Base-by-base conservation (phyloP, 2,797 vertebrate genomes). In the Sebastolobus altivelis region DNA sequence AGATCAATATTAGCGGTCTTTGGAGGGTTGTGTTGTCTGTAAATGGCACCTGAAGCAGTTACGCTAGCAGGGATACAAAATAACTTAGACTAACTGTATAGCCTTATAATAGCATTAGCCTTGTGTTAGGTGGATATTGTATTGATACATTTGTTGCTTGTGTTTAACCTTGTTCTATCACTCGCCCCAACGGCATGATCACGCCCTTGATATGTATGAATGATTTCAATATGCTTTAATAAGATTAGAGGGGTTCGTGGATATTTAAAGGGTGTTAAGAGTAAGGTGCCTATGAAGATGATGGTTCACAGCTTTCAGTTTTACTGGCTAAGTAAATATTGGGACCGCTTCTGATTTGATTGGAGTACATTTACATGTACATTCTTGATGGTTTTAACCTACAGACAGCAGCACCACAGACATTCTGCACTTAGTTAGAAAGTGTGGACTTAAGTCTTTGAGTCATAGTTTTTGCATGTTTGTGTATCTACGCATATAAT, bases 1-100 rank as follows among this genome's bases (percentile, higher is more conserved):
- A 29, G 76, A 87, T 87, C 81, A 65, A 83, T 84, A 65, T n/a
- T 18, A 46, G 29, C 46, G 2, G 46, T 74, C 79, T 86, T 65
- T 82, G 72, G 71, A 83, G 73, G 75, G 38, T 37, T 61, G 11
- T 29, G 59, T 13, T 56, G 20, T 65, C 55, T 80, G 58, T 65
- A 81, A 63, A 79, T 9, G 1, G 65, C 81, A 79, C 6, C 67
- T 76, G 72, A 56, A 83, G 67, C 72, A 31, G 52, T 65, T 40
- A n/a, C 25, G 40, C 27, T 20, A 66, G 66, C 75, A 68, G 31
- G 14, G 37, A 4, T 12, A 27, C 12, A 49, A 70, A 77, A 76
- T 31, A 69, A 60, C 58, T 63, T 38, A 16, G 3, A 40, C 29
- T 62, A 63, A 69, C 59, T 40, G 73, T 54, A 61, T 12, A 68